Conservation (phyloP, 2,113 vertebrate species). For the Anarhynchus alexandrinus region DNA sequence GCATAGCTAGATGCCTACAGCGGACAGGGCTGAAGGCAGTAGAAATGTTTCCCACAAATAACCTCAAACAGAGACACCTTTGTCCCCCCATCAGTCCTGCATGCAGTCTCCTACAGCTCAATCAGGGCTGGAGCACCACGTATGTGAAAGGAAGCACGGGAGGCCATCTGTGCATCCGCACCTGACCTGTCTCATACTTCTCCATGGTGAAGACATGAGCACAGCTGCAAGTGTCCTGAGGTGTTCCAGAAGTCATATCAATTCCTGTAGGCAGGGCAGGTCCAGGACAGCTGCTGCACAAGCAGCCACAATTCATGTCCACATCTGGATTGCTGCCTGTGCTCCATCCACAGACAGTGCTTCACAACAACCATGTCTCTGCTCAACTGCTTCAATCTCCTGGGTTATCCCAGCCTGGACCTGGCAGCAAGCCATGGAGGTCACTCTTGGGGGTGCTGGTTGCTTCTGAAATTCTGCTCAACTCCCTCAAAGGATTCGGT, state of each 20-base stretch:
- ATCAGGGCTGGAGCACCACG: not conserved
- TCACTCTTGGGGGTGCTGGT: not conserved
- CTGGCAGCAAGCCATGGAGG: not conserved
- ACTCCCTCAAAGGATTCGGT: not conserved
- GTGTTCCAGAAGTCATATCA: not conserved
- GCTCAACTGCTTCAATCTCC: not conserved
- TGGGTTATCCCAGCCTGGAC: not conserved
- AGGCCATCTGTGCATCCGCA: not conserved
- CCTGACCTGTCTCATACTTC: not conserved
- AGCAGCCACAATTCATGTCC: accelerated
- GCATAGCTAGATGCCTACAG: not conserved
- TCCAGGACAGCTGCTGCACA: not conserved
- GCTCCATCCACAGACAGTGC: not conserved
- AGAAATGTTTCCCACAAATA: not conserved
- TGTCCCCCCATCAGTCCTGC: not conserved
- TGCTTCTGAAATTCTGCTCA: not conserved
- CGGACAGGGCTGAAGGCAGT: not conserved
- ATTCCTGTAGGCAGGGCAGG: not conserved
- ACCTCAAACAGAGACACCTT: not conserved
- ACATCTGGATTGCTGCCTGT: not conserved
- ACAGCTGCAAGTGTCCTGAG: accelerated
- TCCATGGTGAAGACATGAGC: not conserved
- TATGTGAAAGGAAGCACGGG: not conserved
- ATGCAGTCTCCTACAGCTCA: not conserved
- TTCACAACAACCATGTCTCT: not conserved